Base-by-base conservation (phyloP, 2,113 vertebrate species). In the Heterochromis multidens region DNA sequence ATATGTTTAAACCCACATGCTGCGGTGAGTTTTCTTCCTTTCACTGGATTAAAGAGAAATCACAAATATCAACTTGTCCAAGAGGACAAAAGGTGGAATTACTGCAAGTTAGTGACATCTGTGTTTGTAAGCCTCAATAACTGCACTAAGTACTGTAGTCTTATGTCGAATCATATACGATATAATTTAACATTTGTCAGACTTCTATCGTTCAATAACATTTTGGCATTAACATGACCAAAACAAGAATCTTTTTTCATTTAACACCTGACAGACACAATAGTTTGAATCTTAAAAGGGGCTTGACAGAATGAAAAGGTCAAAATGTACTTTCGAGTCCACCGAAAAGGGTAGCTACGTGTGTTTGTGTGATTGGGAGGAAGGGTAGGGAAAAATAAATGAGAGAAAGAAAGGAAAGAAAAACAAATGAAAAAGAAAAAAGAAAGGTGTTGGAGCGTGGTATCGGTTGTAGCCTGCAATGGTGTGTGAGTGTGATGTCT, bases 281-380 rank as follows among this genome's bases (percentile, higher is more conserved):
- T 6, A 52, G 56, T 63, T 58, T 37, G 19, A 81, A 65, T 57
- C 25, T 40, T 74, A 86, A 79, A 77, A 62, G 37, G 4, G 7
- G 40, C 27, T 82, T 4, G 58, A 35, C 29, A 67, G 63, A 80
- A 83, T 14, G n/a, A 14, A 92, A 94, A 89, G 91, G 87, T 91
- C 86, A 88, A 63, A 62, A 72, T 72, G 21, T 54, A 60, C 61
- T 82, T 77, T 85, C n/a, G 49, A 35, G 57, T 56, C 61, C n/a
- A 80, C 56, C 10, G 21, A 57, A 87, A n/a, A 84, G 58, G 61
- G 80, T 35, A 80, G n/a, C 58, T 62, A 46, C 12, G 25, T 82
- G 80, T 80, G 77, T 81, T 59, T 70, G 23, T 79, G 56, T 58
- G 58, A 80, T 31, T 6, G 25, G 8, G 43, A 23, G 54, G 37